phyloP scores from a whole-genome alignment of 30 jellyfish, hydroid and myxozoan species.

The Turritopsis rubra region DNA sequence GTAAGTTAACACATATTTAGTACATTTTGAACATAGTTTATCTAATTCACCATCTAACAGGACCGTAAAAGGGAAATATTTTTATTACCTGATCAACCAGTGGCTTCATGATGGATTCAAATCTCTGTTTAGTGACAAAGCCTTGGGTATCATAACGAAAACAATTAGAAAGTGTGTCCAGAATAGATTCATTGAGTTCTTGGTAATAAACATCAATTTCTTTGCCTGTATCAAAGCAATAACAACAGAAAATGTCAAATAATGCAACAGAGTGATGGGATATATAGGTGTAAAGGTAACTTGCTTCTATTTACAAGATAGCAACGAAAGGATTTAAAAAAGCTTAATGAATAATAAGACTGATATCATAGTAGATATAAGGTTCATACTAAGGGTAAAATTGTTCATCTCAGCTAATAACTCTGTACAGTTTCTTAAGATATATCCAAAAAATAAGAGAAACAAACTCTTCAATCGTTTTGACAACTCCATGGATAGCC shows the following conservation, averaged over 20 bases:
- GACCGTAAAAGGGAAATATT: neutral
- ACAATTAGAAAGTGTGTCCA: slow-evolving; percentile 44
- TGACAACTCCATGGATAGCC: slow-evolving; percentile 53
- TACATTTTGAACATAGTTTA: neutral
- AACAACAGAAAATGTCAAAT: neutral
- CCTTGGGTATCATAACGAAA: slow-evolving; percentile 66
- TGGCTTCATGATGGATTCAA: slow-evolving; percentile 56
- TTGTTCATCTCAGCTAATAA: slow-evolving; percentile 31
- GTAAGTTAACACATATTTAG: too few species aligned
- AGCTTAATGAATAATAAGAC: neutral
- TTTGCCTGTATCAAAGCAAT: neutral
- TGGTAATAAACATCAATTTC: neutral
- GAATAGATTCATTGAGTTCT: slow-evolving; percentile 27
- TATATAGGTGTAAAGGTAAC: too few species aligned
- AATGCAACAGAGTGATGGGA: too few species aligned
- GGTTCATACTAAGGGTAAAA: slow-evolving; percentile 26
- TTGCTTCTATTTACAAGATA: too few species aligned
- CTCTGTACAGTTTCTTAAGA: slow-evolving; percentile 56
- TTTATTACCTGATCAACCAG: slow-evolving; percentile 79
- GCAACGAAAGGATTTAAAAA: too few species aligned
- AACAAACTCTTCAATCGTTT: slow-evolving; percentile 58
- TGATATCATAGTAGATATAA: neutral
- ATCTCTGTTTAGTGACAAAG: slow-evolving; percentile 66
- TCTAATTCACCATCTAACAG: neutral
- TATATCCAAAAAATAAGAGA: slow-evolving; percentile 72